phyloP scores from a whole-genome alignment of 1,140 invertebrate genomes.

The Theocolax elegans region DNA sequence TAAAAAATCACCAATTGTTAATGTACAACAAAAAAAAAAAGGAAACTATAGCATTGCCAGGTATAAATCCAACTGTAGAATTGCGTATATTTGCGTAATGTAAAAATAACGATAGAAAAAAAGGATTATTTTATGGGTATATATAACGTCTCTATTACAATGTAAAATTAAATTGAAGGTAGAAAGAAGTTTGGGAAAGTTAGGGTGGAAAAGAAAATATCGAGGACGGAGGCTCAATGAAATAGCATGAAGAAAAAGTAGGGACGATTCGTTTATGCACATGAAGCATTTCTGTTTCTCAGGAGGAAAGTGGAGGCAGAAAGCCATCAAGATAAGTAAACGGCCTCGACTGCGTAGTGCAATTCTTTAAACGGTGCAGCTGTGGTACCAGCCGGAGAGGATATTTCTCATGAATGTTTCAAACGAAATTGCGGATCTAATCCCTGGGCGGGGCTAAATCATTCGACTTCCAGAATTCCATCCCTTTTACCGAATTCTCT shows the following conservation, averaged over 20 bases:
- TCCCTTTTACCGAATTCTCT: slow-evolving; percentile 32
- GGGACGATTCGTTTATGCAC: slow-evolving; percentile 54
- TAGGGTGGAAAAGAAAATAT: slow-evolving; percentile 8
- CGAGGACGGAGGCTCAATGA: slow-evolving; percentile 25
- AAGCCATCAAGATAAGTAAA: slow-evolving; percentile 59
- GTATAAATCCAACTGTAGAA: too few species aligned
- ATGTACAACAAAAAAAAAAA: too few species aligned
- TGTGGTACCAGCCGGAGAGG: slow-evolving; percentile 43
- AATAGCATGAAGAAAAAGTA: slow-evolving; percentile 27
- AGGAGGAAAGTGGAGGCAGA: slow-evolving; percentile 35
- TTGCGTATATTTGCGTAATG: too few species aligned
- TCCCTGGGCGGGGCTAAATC: slow-evolving; percentile 61
- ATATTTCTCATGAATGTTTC: slow-evolving; percentile 66
- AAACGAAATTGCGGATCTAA: slow-evolving; percentile 65
- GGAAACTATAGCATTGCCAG: too few species aligned
- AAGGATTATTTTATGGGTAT: too few species aligned
- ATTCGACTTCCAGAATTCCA: slow-evolving; percentile 52
- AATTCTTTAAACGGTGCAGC: slow-evolving; percentile 60
- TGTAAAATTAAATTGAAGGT: too few species aligned
- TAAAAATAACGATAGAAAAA: too few species aligned
- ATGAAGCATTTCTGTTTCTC: slow-evolving; percentile 51
- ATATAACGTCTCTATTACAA: too few species aligned
- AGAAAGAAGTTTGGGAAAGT: too few species aligned
- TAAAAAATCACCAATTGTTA: too few species aligned
- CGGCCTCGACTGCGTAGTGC: slow-evolving; percentile 55